These are phyloP conservation scores for Leptopilina syphax DNA, from an alignment of 2,888 invertebrate species.

Conservation along the genomic window DNA sequence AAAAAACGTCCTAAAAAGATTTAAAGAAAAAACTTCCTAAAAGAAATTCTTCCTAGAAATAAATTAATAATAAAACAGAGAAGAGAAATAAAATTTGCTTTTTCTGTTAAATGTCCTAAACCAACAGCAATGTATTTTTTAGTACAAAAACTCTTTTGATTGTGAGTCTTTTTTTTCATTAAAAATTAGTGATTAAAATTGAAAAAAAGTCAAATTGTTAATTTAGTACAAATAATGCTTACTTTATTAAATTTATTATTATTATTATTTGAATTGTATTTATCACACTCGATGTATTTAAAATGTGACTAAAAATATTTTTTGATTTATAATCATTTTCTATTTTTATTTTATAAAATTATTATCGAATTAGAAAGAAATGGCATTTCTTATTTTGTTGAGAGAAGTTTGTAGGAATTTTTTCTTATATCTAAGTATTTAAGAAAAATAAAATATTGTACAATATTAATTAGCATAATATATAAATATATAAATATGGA, in stretches of 20 bases:
- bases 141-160: slow-evolving; percentile 9
- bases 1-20: slow-evolving; percentile 6
- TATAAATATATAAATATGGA: not conserved
- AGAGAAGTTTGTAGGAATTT: not conserved
- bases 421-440: slow-evolving; percentile 18
- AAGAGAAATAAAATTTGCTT: not conserved
- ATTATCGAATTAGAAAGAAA: not conserved
- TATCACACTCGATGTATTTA: not conserved
- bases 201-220: not conserved
- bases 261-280: slow-evolving; percentile 13
- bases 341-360: not conserved
- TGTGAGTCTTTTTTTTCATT: not conserved
- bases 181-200: not conserved
- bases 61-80: too few relatives aligned
- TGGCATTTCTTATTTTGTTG: not conserved
- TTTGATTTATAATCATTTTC: not conserved
- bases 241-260: slow-evolving; percentile 4
- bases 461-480: slow-evolving; percentile 34
- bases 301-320: not conserved
- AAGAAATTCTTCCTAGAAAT: slow-evolving; percentile 20
- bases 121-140: not conserved
- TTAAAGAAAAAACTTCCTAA: not conserved
- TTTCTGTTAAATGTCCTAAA: not conserved
- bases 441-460: slow-evolving; percentile 16
- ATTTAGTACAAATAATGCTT: not conserved